Conservation (phyloP, 2,113 vertebrate genomes). For the Zosterops borbonicus region DNA sequence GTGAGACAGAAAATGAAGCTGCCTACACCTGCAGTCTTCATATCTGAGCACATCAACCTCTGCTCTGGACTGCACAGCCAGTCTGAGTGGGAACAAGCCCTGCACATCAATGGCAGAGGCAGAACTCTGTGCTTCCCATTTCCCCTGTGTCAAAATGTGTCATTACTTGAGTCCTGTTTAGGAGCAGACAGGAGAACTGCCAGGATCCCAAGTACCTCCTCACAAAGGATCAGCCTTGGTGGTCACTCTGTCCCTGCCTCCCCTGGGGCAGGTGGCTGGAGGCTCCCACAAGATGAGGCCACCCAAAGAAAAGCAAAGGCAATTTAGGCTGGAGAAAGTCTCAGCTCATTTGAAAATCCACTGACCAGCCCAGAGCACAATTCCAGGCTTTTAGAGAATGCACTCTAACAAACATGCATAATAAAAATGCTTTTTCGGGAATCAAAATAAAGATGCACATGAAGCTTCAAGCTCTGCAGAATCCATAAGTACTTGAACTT, state of each 20-base stretch:
- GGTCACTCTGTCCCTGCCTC: rapidly evolving
- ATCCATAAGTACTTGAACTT: neutral
- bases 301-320: neutral
- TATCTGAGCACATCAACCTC: neutral
- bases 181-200: neutral
- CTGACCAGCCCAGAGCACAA: neutral
- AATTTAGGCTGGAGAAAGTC: neutral
- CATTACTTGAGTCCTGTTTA: neutral
- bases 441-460: neutral
- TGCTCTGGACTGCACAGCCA: neutral
- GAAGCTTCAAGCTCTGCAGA: neutral
- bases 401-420: neutral
- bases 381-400: neutral
- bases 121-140: neutral
- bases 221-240: neutral
- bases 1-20: neutral
- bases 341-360: neutral
- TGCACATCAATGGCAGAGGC: neutral
- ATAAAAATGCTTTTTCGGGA: neutral
- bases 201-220: neutral
- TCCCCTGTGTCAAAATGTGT: neutral
- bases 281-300: neutral
- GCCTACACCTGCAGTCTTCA: neutral
- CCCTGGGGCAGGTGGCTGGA: neutral
- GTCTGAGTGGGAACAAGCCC: neutral